Evolutionary conservation across 2,888 invertebrate genomes (phyloP), one percentile per base, ranked within the genome.

Genomic region (Sepioteuthis lessoniana): DNA sequence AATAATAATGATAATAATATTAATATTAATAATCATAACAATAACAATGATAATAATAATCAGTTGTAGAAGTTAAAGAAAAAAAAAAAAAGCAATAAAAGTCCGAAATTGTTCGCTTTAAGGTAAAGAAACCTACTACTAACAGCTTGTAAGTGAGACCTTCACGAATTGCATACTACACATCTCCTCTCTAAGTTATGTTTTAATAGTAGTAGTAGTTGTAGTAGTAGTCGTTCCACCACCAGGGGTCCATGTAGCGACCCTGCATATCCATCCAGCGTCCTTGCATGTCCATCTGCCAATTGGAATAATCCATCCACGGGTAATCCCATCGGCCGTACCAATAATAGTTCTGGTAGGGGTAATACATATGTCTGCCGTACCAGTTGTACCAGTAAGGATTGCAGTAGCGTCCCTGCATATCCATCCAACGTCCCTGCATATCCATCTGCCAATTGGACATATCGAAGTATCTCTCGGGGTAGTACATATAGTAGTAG

Each of bases 381-480:
- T 92, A 31, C n/a, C 47, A 92, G 92, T 42, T 92, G 92, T 42
- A 92, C 76, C 76, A 76, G 31, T 47, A 92, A 31, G 92, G 92
- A 19, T 21, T 92, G 47, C 31, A 37, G 10, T 92, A 35, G 35
- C 92, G 92, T 42, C 42, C n/a, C 19, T 92, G 42, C 46, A 46
- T 92, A 92, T 92, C 92, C 92, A 92, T 92, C 92, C 92, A 92
- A 31, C 92, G 92, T 5, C 92, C 92, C 16, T 92, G 46, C 42
- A 92, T 47, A n/a, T 92, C 92, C 92, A 92, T 92, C 42, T 92
- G 92, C n/a, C 47, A 92, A 47, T 42, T 92, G n/a, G 42, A n/a
- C 92, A 92, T 92, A n/a, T 92, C 92, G 21, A 19, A 92, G 31
- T 92, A 92, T 42, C 92, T 92, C 92, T 92, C 92, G 19, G 92